Conservation (phyloP, 2,113 vertebrate genomes). For the Guaruba guarouba region DNA sequence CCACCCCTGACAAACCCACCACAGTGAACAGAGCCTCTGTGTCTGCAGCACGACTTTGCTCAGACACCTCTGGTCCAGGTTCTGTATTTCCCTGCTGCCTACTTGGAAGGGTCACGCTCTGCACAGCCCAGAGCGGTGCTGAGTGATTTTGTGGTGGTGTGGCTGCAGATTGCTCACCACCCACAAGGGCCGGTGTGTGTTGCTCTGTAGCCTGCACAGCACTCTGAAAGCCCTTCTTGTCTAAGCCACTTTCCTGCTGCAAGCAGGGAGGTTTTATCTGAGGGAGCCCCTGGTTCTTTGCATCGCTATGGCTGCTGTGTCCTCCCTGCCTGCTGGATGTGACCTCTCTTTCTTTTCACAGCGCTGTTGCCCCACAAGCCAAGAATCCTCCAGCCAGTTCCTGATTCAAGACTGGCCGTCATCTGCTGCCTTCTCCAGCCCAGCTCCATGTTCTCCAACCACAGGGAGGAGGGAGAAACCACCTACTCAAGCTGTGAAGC, state of each 20-base stretch:
- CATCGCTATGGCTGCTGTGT: rapidly evolving
- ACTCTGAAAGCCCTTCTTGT: no score
- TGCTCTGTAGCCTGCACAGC: background rate
- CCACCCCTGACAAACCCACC: background rate
- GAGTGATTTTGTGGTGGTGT: rapidly evolving
- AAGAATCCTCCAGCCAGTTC: constrained; percentile 70
- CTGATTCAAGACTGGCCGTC: constrained; percentile 54
- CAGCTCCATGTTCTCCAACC: constrained; percentile 68
- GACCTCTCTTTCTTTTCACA: constrained; percentile 38
- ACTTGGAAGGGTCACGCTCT: rapidly evolving
- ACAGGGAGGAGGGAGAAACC: background rate
- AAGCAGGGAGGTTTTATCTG: background rate
- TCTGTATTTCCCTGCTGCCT: background rate
- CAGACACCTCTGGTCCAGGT: no score
- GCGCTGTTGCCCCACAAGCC: constrained; percentile 66
- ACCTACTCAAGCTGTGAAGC: background rate
- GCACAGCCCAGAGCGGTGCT: background rate
- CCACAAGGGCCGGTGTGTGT: rapidly evolving
- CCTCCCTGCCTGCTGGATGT: background rate
- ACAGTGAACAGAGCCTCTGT: background rate
- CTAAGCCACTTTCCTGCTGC: background rate
- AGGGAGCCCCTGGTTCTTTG: background rate
- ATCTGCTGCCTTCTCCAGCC: background rate
- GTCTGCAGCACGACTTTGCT: background rate
- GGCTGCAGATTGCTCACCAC: background rate